Evolutionary conservation across 2,113 vertebrate genomes (phyloP).

Genomic region (Leptocoma aspasia): DNA sequence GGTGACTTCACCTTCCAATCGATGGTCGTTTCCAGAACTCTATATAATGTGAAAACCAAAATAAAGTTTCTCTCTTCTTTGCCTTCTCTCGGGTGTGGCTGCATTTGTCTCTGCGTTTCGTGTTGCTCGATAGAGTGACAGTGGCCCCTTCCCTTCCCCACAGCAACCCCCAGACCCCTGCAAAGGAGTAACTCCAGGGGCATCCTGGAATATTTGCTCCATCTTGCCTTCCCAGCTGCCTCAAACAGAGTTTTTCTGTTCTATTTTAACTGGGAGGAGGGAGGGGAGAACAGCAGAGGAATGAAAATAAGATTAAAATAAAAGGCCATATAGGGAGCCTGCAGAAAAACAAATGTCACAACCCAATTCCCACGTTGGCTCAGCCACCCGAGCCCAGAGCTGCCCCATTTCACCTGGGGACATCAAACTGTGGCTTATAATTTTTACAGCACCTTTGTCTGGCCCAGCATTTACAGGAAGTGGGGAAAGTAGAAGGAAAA

Average conservation of each 20-base stretch:
- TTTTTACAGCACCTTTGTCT: background rate
- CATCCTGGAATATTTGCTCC: background rate
- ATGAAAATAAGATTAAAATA: slow-evolving; percentile 11
- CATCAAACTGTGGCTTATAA: background rate
- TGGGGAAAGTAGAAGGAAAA: slow-evolving; percentile 33
- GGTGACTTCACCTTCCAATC: no score
- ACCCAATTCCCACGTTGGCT: background rate
- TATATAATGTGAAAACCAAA: no score
- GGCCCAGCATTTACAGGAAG: slow-evolving; percentile 6
- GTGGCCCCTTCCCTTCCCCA: background rate
- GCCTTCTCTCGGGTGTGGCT: no score
- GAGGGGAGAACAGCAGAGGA: background rate
- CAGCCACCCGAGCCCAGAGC: background rate
- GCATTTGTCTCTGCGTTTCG: no score
- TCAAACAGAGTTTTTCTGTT: background rate
- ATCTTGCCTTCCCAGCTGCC: background rate
- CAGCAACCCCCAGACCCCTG: background rate
- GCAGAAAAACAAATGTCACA: background rate
- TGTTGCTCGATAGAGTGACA: no score
- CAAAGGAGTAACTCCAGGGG: rapidly evolving
- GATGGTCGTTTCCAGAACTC: no score
- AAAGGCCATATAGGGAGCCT: background rate
- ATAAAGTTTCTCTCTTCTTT: no score
- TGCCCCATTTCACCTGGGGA: background rate
- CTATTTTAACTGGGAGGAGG: background rate